Conservation (phyloP, 1,140 invertebrate genomes). For the Saxidomus purpurata region DNA sequence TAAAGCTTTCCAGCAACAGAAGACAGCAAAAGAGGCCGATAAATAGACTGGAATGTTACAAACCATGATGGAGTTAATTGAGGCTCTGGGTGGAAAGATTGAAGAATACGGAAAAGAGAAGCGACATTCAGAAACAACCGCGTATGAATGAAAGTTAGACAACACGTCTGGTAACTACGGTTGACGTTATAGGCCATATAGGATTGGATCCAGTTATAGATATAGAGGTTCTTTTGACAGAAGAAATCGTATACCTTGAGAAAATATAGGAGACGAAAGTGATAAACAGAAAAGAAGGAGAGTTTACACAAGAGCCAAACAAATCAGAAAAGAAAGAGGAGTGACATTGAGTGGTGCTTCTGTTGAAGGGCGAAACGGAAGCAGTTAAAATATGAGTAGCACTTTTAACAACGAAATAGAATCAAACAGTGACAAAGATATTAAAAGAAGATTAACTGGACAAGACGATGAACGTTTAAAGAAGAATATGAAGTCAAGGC, state of each 20-base stretch:
- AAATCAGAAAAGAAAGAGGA: neutral
- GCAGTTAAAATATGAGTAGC: neutral
- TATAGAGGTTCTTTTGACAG: neutral
- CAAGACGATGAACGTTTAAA: neutral
- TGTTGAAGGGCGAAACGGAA: conserved; percentile 5
- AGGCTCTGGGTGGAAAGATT: neutral
- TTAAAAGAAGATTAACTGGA: neutral
- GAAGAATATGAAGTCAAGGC: neutral
- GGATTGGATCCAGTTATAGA: neutral
- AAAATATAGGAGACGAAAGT: neutral
- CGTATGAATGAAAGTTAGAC: neutral
- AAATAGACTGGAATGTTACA: neutral
- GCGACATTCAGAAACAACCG: no score
- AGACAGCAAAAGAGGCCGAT: neutral
- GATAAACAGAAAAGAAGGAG: neutral
- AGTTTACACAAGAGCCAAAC: neutral
- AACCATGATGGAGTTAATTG: neutral
- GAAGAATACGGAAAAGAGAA: no score
- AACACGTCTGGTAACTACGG: neutral
- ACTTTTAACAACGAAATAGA: neutral
- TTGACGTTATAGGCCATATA: neutral
- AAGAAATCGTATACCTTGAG: neutral
- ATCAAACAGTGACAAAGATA: neutral
- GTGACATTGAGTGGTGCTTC: neutral
- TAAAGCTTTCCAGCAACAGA: neutral